Evolutionary conservation across 2,888 invertebrate genomes (phyloP).

Genomic region (Tanaodytes sp.): DNA sequence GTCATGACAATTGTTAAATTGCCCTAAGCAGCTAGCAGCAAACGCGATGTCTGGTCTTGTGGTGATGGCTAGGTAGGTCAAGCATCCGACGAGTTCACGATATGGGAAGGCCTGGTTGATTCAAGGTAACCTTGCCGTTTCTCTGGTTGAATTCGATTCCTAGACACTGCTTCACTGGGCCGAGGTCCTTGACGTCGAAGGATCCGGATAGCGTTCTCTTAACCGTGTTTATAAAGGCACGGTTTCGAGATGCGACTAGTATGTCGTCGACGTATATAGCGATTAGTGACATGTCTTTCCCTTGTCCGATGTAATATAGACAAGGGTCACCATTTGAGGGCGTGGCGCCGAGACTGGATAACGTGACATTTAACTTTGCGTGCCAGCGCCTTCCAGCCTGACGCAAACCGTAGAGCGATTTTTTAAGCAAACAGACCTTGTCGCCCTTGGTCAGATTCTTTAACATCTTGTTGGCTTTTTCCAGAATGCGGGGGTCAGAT

Average conservation of each 20-base stretch:
- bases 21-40: no score
- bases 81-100: slow-evolving; percentile 8
- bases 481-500: neutral
- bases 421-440: neutral
- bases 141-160: neutral
- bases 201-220: neutral
- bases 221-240: neutral
- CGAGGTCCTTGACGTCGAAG: slow-evolving; percentile 1
- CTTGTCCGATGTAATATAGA: no score
- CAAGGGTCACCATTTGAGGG: no score
- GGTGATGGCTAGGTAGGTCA: no score
- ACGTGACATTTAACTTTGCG: neutral
- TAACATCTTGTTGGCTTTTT: slow-evolving; percentile 7
- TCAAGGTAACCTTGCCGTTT: neutral
- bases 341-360: no score
- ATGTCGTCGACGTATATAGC: no score
- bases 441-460: neutral
- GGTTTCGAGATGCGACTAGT: neutral
- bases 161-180: neutral
- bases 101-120: neutral
- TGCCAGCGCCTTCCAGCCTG: slow-evolving; percentile 15
- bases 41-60: no score
- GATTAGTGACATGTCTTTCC: no score
- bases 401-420: slow-evolving; percentile 7
- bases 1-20: no score